These are phyloP conservation scores for Caenorhabditis zanzibari DNA, from an alignment of 2,888 invertebrate genomes.

Conservation along the genomic window DNA sequence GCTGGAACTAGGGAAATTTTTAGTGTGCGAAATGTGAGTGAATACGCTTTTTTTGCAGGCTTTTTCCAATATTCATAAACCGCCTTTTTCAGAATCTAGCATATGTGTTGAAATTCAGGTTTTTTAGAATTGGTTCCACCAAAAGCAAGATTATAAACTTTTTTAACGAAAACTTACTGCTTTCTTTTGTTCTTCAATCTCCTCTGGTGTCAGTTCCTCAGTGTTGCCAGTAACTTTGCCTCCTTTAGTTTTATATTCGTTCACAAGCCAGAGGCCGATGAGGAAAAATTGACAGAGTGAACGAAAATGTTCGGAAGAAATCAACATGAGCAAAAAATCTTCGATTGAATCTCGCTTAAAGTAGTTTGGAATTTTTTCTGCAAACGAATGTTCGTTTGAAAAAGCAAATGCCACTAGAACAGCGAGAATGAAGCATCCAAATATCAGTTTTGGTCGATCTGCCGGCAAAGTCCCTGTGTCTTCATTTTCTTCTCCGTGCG, in stretches of 20 bases:
- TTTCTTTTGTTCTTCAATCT: constrained; percentile 1
- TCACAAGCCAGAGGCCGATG: constrained; percentile 2
- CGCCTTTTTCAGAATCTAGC: too few species aligned
- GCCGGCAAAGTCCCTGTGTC: background rate
- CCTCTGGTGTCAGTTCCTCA: background rate
- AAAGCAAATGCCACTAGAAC: constrained; percentile 10
- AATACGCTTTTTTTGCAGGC: too few species aligned
- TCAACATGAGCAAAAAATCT: background rate
- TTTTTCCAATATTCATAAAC: too few species aligned
- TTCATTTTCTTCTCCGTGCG: background rate
- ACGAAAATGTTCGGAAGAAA: constrained; percentile 6
- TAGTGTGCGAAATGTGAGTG: background rate
- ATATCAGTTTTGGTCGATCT: constrained; percentile 4
- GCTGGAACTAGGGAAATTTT: constrained; percentile 13
- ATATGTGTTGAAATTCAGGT: too few species aligned
- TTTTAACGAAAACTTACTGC: background rate
- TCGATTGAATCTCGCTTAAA: background rate
- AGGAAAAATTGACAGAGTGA: constrained; percentile 24
- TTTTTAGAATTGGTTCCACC: too few species aligned
- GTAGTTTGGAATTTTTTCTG: background rate
- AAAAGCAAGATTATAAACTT: background rate
- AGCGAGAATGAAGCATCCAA: constrained; percentile 14
- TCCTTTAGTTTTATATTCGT: constrained; percentile 14
- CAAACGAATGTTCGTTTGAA: background rate
- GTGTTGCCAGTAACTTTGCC: background rate